Percentiles rank a stretch among this genome's conserved stretches.
Conservation (phyloP, 1,140 invertebrate genomes). For the Drosophila grimshawi region DNA sequence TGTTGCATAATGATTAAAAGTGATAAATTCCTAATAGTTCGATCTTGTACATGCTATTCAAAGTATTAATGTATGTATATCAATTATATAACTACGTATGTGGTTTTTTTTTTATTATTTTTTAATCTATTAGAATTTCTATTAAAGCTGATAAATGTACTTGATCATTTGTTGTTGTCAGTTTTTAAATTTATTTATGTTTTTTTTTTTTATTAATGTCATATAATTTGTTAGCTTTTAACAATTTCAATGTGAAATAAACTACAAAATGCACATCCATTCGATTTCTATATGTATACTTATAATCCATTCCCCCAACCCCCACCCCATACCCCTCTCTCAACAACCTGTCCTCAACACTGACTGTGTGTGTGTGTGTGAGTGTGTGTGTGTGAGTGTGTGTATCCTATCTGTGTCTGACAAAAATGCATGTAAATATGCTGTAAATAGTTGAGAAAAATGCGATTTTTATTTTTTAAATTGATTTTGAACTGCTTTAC, state of each 20-base stretch:
- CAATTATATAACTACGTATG: constrained; percentile 64
- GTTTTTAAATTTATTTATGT: not conserved
- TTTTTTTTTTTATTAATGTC: constrained; percentile 52
- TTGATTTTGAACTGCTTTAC: constrained; percentile 8
- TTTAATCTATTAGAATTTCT: constrained; percentile 68
- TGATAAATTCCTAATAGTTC: constrained; percentile 77
- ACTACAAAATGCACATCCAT: constrained; percentile 56
- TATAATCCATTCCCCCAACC: not conserved
- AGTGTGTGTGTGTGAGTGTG: not conserved
- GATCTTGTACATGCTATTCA: constrained; percentile 58
- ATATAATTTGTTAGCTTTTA: constrained; percentile 73
- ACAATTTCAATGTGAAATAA: constrained; percentile 80
- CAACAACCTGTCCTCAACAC: not conserved
- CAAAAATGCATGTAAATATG: constrained; percentile 33
- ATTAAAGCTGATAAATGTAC: constrained; percentile 82
- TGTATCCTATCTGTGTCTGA: constrained; percentile 21
- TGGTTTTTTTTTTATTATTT: constrained; percentile 47
- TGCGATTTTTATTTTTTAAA: constrained; percentile 45
- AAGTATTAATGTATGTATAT: constrained; percentile 47
- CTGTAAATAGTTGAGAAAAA: constrained; percentile 38
- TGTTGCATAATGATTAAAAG: constrained; percentile 41
- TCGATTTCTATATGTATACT: not conserved
- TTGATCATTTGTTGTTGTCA: constrained; percentile 56
- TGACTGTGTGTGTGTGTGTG: not conserved
- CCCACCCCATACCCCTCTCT: not conserved